Base-by-base conservation (phyloP, 2,888 invertebrate species). In the Ichneumon xanthorius region DNA sequence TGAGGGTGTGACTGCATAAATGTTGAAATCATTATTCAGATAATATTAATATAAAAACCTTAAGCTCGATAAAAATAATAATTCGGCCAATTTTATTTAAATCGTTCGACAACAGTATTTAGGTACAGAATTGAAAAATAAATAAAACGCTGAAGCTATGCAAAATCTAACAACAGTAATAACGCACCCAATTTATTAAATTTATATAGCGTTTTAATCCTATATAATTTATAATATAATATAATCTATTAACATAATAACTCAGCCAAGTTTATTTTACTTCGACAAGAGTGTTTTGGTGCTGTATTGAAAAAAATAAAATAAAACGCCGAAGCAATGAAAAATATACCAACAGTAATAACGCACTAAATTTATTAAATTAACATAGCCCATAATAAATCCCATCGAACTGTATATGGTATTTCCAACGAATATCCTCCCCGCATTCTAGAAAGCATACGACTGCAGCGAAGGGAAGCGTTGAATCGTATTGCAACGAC, bases 1-100 rank as follows among this genome's bases (percentile, higher is more conserved):
- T 63, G 16, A 63, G 63, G 63, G 30, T 63, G 30, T 33, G 63
- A 63, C 63, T 63, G 16, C 33, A 63, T 16, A 63, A 30, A 4
- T 63, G 26, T 63, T 33, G 30, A 26, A 63, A 63, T 63, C 30
- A 16, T 33, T 33, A 33, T 63, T 33, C 30, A 16, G 6, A 16
- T 63, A 30, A 33, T n/a, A 33, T 63, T 3, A 4, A 33, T 14
- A 16, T 48, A 1, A 4, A 16, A 48, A 4, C 4, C 14, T 14
- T n/a, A 63, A 33, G 5, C 6, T 7, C 63, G 63, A 33, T 4
- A 9, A 63, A 63, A 63, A 16, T 33, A n/a, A 63, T 16, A 14
- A 48, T 16, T 5, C 53, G n/a, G 7, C 53, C 19, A 55, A 55
- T 55, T 55, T 58, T 58, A 9, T 11, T 58, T 58, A 22, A 26